Evolutionary conservation across 2,797 vertebrate species (phyloP).

Genomic region (Mionectes olivaceus): DNA sequence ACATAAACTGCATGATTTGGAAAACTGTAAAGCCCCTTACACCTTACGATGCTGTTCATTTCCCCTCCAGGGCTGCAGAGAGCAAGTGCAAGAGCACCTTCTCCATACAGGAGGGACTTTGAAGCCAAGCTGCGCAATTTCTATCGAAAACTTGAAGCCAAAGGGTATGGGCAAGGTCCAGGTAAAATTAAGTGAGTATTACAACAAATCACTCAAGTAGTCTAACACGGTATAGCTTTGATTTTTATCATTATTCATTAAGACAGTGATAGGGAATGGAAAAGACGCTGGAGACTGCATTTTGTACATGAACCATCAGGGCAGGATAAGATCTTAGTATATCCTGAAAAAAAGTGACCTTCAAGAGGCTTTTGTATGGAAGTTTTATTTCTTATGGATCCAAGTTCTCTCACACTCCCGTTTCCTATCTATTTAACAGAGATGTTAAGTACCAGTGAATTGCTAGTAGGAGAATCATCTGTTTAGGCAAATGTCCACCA

Average conservation of each 20-base stretch:
- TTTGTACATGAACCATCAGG: neutral
- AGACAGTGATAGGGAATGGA: neutral
- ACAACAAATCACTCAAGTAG: neutral
- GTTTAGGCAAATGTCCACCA: neutral
- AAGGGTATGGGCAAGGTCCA: constrained; percentile 96
- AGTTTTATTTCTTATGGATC: neutral
- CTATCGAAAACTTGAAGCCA: constrained; percentile 97
- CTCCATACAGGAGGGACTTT: constrained; percentile 97
- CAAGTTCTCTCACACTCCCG: neutral
- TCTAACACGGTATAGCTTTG: neutral
- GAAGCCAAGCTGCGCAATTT: constrained; percentile 98
- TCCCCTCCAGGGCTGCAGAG: constrained; percentile 84
- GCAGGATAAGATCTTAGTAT: neutral
- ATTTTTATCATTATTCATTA: neutral
- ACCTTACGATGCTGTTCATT: neutral
- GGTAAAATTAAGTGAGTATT: constrained; percentile 96
- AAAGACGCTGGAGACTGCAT: neutral
- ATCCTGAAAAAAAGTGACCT: neutral
- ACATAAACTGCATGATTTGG: neutral
- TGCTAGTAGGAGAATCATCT: neutral
- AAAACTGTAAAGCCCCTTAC: neutral
- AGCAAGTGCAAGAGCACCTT: constrained; percentile 91
- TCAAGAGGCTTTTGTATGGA: neutral
- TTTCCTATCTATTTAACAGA: neutral
- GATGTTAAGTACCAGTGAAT: neutral